phyloP scores from a whole-genome alignment of 2,113 vertebrate species.

The Sapayoa aenigma region DNA sequence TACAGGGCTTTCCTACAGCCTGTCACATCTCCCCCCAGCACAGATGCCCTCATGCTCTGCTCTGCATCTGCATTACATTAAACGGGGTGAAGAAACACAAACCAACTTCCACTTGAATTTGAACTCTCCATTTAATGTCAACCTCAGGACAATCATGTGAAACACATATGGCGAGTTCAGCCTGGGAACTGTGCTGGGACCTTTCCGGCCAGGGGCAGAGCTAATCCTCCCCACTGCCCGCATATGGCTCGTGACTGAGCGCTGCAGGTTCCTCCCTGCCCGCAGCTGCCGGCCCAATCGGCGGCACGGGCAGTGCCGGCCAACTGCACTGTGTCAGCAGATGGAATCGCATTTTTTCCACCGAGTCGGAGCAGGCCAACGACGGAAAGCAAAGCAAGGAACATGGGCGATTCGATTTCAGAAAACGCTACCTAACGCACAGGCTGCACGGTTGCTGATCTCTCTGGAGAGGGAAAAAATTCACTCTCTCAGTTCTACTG shows the following conservation, averaged over 20 bases:
- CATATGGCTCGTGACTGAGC: neutral
- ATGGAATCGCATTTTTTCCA: constrained; percentile 12
- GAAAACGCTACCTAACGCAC: neutral
- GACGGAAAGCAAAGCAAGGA: neutral
- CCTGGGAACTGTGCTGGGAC: neutral
- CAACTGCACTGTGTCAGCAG: constrained; percentile 17
- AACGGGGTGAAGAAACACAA: constrained; percentile 11
- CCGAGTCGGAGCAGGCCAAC: neutral
- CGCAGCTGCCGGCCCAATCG: neutral
- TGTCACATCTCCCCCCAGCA: neutral
- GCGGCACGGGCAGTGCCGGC: neutral
- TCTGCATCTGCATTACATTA: constrained; percentile 34
- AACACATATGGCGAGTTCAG: neutral
- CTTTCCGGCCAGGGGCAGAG: constrained; percentile 47
- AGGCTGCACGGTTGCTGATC: neutral
- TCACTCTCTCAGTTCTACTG: neutral
- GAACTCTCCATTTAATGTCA: constrained; percentile 13
- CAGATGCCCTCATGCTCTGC: neutral
- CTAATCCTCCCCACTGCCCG: constrained; percentile 12
- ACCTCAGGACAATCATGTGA: neutral
- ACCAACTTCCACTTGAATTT: constrained; percentile 4
- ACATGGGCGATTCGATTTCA: neutral
- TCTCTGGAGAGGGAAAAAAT: neutral
- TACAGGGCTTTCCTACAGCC: neutral
- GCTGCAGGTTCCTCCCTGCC: neutral